Base-by-base conservation (phyloP, 2,888 invertebrate genomes). In the Icerya purchasi region DNA sequence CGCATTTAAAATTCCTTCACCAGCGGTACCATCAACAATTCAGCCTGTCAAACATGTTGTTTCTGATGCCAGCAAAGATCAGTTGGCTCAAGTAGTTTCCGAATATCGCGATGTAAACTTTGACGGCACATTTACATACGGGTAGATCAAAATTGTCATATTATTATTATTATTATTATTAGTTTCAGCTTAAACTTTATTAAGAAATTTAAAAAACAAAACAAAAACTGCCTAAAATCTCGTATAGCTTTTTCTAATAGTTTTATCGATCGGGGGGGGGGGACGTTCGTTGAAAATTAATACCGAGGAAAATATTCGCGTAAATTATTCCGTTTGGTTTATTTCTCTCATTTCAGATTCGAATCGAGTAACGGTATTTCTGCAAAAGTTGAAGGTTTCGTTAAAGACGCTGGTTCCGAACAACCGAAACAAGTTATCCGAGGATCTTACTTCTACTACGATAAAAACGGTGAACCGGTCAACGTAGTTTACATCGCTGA, bases 91-190 rank as follows among this genome's bases (percentile, higher is more conserved):
- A 49, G 71, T 72, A 53, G 58, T 75, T 8, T 70, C 70, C 25
- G 72, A 70, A 63, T 72, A 73, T 23, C 73, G 71, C 58, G 74
- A 75, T 14, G 66, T 71, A 36, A 67, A 67, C 50, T 73, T 74
- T 21, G 77, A 78, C 63, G 78, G 78, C 67, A 76, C 77, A 2
- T 78, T 83, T 60, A 78, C 73, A 53, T 80, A 76, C 69, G 68
- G 67, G 78, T 78, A 69, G 72, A n/a, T n/a, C n/a, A n/a, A n/a
- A n/a, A n/a, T n/a, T n/a, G n/a, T n/a, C n/a, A n/a, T n/a, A n/a
- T n/a, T n/a, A n/a, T n/a, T n/a, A n/a, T n/a, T n/a, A n/a, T n/a
- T n/a, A n/a, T n/a, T n/a, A n/a, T n/a, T n/a, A n/a, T n/a, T n/a
- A n/a, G n/a, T n/a, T n/a, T n/a, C n/a, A n/a, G n/a, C n/a, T n/a